phyloP scores from a whole-genome alignment of 2,888 invertebrate species.

The Acanthopleura granulata region DNA sequence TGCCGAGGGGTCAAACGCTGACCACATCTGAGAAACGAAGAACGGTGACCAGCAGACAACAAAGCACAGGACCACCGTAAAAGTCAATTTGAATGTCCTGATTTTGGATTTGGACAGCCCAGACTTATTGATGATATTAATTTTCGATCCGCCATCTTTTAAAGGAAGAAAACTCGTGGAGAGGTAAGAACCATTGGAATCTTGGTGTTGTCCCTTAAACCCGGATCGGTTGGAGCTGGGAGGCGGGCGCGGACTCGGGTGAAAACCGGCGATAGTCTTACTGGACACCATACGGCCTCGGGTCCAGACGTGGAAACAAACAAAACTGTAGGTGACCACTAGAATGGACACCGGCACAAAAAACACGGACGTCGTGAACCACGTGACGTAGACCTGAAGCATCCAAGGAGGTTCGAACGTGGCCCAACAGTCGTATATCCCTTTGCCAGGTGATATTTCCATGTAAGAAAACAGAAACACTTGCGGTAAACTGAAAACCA shows the following conservation, averaged over 20 bases:
- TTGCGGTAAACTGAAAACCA: slow-evolving; percentile 76
- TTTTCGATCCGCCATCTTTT: background rate
- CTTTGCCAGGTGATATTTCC: slow-evolving; percentile 33
- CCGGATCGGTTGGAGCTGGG: background rate
- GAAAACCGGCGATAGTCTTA: background rate
- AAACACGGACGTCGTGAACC: slow-evolving; percentile 70
- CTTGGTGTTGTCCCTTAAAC: background rate
- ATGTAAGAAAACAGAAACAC: slow-evolving; percentile 64
- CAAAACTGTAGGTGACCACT: slow-evolving; percentile 68
- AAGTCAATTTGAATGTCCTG: slow-evolving; percentile 72
- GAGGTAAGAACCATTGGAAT: background rate
- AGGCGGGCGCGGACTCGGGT: background rate
- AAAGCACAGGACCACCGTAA: slow-evolving; percentile 72
- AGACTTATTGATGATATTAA: background rate
- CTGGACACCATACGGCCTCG: background rate
- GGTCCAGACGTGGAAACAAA: slow-evolving; percentile 67
- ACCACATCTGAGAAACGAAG: slow-evolving; percentile 77
- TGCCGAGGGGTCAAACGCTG: slow-evolving; percentile 55
- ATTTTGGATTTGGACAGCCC: slow-evolving; percentile 70
- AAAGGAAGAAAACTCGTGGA: background rate
- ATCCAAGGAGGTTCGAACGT: slow-evolving; percentile 45
- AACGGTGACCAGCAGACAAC: slow-evolving; percentile 80
- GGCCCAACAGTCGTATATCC: slow-evolving; percentile 56
- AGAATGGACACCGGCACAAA: slow-evolving; percentile 70
- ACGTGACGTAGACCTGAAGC: slow-evolving; percentile 63